phyloP scores from a whole-genome alignment of 2,113 vertebrate genomes.

The Spea multiplicata region DNA sequence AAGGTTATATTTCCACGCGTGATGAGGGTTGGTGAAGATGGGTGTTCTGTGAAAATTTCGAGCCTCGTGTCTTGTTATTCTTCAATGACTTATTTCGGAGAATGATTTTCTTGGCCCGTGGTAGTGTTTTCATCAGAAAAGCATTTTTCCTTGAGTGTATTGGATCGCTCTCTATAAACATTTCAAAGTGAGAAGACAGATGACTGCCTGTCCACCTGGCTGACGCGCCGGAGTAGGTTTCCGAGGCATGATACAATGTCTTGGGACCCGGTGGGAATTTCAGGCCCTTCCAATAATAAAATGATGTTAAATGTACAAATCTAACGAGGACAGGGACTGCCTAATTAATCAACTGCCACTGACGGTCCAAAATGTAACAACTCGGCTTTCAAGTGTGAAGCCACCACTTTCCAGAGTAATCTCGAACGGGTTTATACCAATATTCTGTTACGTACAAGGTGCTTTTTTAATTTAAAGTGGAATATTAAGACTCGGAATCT shows the following conservation, averaged over 20 bases:
- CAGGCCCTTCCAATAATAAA: background rate
- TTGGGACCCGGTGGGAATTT: background rate
- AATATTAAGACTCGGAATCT: no score
- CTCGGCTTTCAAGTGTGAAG: no score
- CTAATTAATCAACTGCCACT: no score
- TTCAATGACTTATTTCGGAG: constrained; percentile 34
- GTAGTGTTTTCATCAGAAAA: constrained; percentile 1
- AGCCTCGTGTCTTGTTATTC: constrained; percentile 3
- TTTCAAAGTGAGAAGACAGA: background rate
- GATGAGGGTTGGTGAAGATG: background rate
- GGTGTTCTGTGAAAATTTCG: constrained; percentile 13
- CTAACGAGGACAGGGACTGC: background rate
- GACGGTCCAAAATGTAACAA: no score
- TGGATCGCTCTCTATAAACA: constrained; percentile 3
- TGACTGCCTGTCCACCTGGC: background rate
- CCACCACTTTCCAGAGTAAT: no score
- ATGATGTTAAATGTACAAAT: background rate
- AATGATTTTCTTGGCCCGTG: background rate
- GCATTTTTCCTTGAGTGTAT: constrained; percentile 16
- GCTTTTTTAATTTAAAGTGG: no score
- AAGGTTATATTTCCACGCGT: background rate
- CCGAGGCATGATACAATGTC: background rate
- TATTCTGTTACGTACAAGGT: no score
- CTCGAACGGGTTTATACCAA: no score
- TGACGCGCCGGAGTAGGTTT: background rate